Percentiles rank a stretch among this genome's conserved stretches.
Evolutionary conservation across 2,113 vertebrate species (phyloP).

Genomic region (Upupa epops): DNA sequence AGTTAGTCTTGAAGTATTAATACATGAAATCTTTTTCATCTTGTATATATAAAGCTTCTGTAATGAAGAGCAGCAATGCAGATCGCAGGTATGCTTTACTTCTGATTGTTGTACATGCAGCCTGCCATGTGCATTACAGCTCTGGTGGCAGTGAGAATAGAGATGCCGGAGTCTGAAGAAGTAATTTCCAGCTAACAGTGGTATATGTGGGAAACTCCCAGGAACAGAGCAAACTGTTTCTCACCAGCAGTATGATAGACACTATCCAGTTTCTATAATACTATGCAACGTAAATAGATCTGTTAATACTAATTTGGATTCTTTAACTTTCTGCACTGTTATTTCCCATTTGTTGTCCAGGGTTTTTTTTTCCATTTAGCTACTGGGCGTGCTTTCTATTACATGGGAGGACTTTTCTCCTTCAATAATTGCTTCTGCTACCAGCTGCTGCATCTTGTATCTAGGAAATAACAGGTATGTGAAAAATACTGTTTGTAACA

Average conservation of each 20-base stretch:
- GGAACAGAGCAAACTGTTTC: constrained; percentile 20
- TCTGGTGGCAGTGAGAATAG: neutral
- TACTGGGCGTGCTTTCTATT: constrained; percentile 12
- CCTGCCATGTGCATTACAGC: fast-evolving
- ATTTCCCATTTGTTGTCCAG: constrained; percentile 29
- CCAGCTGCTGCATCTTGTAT: neutral
- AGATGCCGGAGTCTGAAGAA: neutral
- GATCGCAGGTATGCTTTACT: neutral
- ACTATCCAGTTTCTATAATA: constrained; percentile 41
- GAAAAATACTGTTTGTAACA: constrained; percentile 10
- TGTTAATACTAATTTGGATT: constrained; percentile 56
- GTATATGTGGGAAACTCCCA: neutral
- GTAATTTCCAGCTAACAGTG: neutral
- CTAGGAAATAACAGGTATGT: constrained; percentile 20
- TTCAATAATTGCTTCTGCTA: neutral
- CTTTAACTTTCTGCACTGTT: constrained; percentile 39
- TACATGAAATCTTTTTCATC: neutral
- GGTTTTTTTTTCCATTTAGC: neutral
- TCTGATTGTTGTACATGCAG: neutral
- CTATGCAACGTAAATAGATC: constrained; percentile 57
- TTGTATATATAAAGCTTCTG: neutral
- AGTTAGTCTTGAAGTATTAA: neutral
- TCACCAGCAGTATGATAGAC: constrained; percentile 1
- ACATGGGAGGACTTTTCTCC: neutral
- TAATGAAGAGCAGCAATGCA: neutral